A percentile compares a stretch with the other conserved stretches of the same genome.
phyloP scores from a whole-genome alignment of 2,113 vertebrate species.

The Microcebus tavaratra region DNA sequence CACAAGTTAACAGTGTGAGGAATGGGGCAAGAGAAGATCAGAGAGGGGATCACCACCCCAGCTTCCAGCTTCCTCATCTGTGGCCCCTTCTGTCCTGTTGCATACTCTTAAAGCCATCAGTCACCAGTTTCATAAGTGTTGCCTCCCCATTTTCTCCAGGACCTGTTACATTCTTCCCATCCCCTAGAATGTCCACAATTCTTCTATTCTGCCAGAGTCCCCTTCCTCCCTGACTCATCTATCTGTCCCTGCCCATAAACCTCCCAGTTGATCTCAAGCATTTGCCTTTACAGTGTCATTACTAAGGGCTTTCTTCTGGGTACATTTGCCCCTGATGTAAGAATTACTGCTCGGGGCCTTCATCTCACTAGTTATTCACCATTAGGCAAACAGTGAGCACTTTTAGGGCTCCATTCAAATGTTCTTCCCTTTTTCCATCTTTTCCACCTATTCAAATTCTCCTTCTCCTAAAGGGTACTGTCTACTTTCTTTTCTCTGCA shows the following conservation, averaged over 20 bases:
- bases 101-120: neutral
- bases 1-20: neutral
- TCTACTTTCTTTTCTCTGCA: neutral
- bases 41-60: too few species aligned
- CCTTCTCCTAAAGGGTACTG: neutral
- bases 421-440: neutral
- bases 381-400: rapidly evolving
- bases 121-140: neutral
- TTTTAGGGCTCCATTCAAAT: neutral
- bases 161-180: neutral
- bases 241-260: neutral
- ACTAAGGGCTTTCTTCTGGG: neutral
- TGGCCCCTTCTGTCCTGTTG: neutral
- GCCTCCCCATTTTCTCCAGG: neutral
- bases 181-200: rapidly evolving
- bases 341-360: neutral
- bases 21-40: neutral
- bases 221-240: neutral
- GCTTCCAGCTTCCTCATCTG: neutral
- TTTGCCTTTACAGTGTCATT: neutral
- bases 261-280: neutral
- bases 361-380: neutral
- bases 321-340: too few species aligned
- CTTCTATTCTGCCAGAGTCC: too few species aligned
- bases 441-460: neutral